Conservation (phyloP, 2,797 vertebrate genomes). For the Liparis tanakae region DNA sequence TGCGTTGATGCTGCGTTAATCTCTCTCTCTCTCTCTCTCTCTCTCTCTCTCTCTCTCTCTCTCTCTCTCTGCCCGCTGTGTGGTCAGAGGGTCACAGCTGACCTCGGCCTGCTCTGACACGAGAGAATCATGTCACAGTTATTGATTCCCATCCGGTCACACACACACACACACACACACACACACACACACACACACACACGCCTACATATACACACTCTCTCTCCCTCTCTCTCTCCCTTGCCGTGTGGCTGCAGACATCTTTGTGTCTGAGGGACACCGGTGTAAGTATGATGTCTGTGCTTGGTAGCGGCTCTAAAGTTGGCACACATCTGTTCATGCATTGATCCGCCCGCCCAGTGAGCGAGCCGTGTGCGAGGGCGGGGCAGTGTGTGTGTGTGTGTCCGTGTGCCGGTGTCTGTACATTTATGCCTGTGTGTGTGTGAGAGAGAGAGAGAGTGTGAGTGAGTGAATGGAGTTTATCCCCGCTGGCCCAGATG, state of each 20-base stretch:
- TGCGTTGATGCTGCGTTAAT: slow-evolving; percentile 46
- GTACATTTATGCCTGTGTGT: slow-evolving; percentile 19
- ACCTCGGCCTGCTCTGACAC: slow-evolving; percentile 36
- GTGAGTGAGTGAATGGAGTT: slow-evolving; percentile 67
- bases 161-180: not conserved
- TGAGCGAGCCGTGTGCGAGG: slow-evolving; percentile 41
- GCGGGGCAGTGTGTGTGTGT: slow-evolving; percentile 24
- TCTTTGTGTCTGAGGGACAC: slow-evolving; percentile 37
- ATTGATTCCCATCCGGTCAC: slow-evolving; percentile 19
- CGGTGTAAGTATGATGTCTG: slow-evolving; percentile 42
- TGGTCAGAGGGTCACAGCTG: slow-evolving; percentile 23
- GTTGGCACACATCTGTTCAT: slow-evolving; percentile 78
- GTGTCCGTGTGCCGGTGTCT: slow-evolving; percentile 24
- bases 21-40: slow-evolving; percentile 3
- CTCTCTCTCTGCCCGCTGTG: slow-evolving; percentile 15
- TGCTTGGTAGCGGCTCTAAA: slow-evolving; percentile 48
- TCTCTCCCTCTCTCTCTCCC: not conserved
- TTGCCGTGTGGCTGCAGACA: slow-evolving; percentile 6
- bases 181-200: not conserved
- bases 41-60: not conserved
- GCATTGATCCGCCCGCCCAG: slow-evolving; percentile 81
- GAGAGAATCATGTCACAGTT: not conserved
- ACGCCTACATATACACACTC: not conserved
- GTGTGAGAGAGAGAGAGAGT: not conserved
- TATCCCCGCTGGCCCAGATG: slow-evolving; percentile 80